These are phyloP conservation scores for Halocynthia aurantium DNA, from an alignment of 23 tunicate genomes.

Conservation along the genomic window DNA sequence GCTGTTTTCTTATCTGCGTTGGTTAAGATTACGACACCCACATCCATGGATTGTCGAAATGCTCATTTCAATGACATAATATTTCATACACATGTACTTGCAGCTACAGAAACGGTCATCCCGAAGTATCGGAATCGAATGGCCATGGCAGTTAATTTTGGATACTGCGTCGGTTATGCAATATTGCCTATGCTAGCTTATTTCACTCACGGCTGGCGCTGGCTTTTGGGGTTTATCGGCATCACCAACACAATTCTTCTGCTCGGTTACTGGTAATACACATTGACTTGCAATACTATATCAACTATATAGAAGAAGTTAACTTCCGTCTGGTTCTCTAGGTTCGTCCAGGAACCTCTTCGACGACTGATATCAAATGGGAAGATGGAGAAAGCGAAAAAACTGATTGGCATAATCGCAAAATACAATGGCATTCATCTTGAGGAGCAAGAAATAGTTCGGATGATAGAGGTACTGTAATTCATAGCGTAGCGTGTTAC, in stretches of 20 bases:
- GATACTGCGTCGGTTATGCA: constrained; percentile 4
- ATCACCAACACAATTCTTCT: neutral
- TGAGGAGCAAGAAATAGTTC: neutral
- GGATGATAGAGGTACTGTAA: neutral
- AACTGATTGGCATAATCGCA: neutral
- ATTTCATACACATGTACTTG: neutral
- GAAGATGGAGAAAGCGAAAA: neutral
- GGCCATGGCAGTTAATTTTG: neutral
- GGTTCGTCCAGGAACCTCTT: neutral
- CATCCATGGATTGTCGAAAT: too few relatives aligned
- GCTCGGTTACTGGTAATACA: neutral
- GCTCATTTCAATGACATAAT: too few relatives aligned
- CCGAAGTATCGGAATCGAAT: neutral
- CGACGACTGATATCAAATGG: constrained; percentile 2
- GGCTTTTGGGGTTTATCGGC: neutral
- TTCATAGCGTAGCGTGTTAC: too few relatives aligned
- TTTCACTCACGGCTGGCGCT: neutral
- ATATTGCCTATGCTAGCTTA: neutral
- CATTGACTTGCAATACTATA: too few relatives aligned
- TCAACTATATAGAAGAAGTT: too few relatives aligned
- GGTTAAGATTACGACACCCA: too few relatives aligned
- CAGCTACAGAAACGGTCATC: constrained; percentile 7
- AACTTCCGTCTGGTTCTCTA: neutral
- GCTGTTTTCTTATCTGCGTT: too few relatives aligned
- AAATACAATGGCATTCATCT: neutral